These are phyloP conservation scores for Diplosoma virens DNA, from an alignment of 23 tunicate genomes.

Conservation along the genomic window DNA sequence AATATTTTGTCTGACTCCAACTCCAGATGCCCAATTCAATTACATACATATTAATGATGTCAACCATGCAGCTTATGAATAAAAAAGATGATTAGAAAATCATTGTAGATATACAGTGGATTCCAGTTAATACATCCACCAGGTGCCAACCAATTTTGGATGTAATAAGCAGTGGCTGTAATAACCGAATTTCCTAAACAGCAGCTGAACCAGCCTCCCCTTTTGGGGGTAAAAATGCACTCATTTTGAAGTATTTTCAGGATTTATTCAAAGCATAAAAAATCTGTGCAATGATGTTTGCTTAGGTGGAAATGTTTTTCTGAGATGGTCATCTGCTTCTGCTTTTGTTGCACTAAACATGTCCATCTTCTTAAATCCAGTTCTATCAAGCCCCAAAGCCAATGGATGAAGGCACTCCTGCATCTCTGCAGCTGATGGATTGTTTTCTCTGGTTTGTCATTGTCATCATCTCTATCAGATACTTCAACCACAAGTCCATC, in stretches of 20 bases:
- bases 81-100: no score
- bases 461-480: constrained; percentile 11
- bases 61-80: no score
- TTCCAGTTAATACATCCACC: constrained; percentile 28
- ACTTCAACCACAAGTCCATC: no score
- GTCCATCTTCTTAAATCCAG: constrained; percentile 21
- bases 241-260: constrained; percentile 14
- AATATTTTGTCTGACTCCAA: no score
- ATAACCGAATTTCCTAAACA: neutral
- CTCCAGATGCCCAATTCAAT: no score
- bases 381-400: constrained; percentile 26
- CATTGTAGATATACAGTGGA: constrained; percentile 30
- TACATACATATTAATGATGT: no score
- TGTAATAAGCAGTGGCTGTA: neutral
- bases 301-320: constrained; percentile 37
- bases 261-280: constrained; percentile 13
- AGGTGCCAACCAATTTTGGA: constrained; percentile 17
- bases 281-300: constrained; percentile 39
- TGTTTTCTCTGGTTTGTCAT: constrained; percentile 41
- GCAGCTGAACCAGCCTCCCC: neutral
- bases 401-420: constrained; percentile 31
- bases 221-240: constrained; percentile 22
- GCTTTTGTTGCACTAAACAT: constrained; percentile 14
- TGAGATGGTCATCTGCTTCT: constrained; percentile 32
- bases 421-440: constrained; percentile 42